Conservation (phyloP, 2,888 invertebrate genomes). For the Charanyca ferruginea region DNA sequence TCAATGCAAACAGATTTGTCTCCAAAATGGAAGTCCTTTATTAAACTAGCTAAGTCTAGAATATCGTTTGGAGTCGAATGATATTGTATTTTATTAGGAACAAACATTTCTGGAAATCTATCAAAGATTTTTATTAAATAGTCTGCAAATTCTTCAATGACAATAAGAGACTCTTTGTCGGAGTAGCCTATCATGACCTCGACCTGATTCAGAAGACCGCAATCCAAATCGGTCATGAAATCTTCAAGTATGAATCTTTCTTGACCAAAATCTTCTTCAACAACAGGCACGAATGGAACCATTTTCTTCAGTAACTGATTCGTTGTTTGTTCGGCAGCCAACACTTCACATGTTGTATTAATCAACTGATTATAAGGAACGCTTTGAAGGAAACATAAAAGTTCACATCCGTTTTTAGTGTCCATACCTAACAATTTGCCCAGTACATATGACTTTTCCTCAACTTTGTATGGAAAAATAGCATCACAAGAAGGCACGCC, state of each 20-base stretch:
- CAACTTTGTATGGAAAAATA: slow-evolving; percentile 22
- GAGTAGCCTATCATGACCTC: slow-evolving; percentile 37
- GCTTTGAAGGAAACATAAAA: slow-evolving; percentile 33
- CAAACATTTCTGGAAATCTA: slow-evolving; percentile 11
- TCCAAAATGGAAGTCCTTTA: slow-evolving; percentile 25
- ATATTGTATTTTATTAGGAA: slow-evolving; percentile 21
- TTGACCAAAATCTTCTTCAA: slow-evolving; percentile 44
- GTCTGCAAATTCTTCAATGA: not conserved
- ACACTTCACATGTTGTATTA: slow-evolving; percentile 15
- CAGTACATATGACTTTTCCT: slow-evolving; percentile 29
- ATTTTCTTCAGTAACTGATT: slow-evolving; percentile 35
- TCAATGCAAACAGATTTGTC: slow-evolving; percentile 19
- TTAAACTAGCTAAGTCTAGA: not conserved
- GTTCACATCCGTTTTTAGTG: slow-evolving; percentile 20
- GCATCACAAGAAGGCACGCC: slow-evolving; percentile 54
- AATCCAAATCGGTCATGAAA: slow-evolving; percentile 10
- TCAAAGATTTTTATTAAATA: slow-evolving; percentile 1
- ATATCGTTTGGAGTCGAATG: not conserved
- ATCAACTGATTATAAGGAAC: slow-evolving; percentile 33
- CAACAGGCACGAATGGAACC: slow-evolving; percentile 30
- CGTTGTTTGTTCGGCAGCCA: slow-evolving; percentile 20
- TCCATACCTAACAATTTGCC: slow-evolving; percentile 34
- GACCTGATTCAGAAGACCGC: slow-evolving; percentile 29
- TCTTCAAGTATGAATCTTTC: slow-evolving; percentile 38
- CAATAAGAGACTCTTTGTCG: slow-evolving; percentile 23